Evolutionary conservation across 2,113 vertebrate genomes (phyloP).

Genomic region (Pao palembangensis): DNA sequence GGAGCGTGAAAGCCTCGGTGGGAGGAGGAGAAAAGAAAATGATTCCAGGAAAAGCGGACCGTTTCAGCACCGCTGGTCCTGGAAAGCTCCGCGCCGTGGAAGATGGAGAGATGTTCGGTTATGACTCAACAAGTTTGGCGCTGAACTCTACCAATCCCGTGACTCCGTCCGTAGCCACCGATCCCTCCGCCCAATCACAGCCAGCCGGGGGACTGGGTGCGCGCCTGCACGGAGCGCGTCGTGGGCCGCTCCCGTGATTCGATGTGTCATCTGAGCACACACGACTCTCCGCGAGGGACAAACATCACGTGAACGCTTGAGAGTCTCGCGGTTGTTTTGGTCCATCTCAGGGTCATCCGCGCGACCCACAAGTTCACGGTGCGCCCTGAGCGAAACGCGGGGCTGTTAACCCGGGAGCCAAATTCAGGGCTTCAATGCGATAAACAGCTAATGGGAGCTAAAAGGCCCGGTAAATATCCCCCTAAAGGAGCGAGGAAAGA

Average conservation of each 20-base stretch:
- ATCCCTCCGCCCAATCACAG: conserved; percentile 65
- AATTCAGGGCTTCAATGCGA: too few species aligned
- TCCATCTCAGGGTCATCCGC: conserved; percentile 36
- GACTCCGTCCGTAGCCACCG: conserved; percentile 48
- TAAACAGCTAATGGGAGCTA: too few species aligned
- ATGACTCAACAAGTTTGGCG: conserved; percentile 73
- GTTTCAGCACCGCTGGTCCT: conserved; percentile 65
- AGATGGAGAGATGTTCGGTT: conserved; percentile 40
- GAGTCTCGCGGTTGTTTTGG: conserved; percentile 46
- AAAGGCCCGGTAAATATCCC: too few species aligned
- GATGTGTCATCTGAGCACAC: conserved; percentile 51
- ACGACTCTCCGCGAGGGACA: conserved; percentile 30
- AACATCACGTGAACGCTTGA: conserved; percentile 53
- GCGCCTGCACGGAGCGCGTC: too few species aligned
- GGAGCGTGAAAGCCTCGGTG: conserved; percentile 19
- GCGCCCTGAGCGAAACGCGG: background rate
- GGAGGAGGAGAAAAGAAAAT: background rate
- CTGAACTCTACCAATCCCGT: conserved; percentile 69
- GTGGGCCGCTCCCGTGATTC: conserved; percentile 41
- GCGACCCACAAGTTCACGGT: background rate
- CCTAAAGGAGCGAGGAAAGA: too few species aligned
- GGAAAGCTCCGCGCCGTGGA: conserved; percentile 65
- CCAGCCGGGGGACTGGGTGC: conserved; percentile 37
- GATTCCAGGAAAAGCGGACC: conserved; percentile 17
- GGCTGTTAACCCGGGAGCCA: too few species aligned